Conservation (phyloP, 2,113 vertebrate species). For the Serinus canaria region DNA sequence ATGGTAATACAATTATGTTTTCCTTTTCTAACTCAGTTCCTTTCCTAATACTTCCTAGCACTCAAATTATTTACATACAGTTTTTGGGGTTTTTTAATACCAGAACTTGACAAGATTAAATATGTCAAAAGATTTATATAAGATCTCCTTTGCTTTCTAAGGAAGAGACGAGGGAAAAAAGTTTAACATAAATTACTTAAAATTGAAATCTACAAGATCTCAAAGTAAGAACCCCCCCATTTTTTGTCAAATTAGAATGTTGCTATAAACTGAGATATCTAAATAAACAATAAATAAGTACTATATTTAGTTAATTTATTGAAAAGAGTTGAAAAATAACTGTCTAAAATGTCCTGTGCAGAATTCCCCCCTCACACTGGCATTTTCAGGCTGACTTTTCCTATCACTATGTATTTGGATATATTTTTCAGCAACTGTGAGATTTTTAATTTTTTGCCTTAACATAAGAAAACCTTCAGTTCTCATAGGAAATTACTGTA, state of each 20-base stretch:
- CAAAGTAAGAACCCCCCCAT: not conserved
- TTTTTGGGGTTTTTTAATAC: not conserved
- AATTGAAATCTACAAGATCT: not conserved
- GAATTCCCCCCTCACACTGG: not conserved
- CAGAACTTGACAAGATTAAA: not conserved
- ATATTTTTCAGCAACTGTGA: not conserved
- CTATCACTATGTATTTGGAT: not conserved
- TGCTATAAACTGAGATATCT: not conserved
- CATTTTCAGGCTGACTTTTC: not conserved
- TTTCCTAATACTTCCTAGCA: not conserved
- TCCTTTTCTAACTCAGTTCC: not conserved
- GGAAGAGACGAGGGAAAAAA: not conserved
- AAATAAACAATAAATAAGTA: not conserved
- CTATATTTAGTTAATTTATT: not conserved
- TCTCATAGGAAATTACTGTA: not conserved
- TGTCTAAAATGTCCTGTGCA: accelerated
- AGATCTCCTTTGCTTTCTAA: not conserved
- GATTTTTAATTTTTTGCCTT: not conserved
- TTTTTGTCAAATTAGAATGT: not conserved
- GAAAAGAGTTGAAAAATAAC: not conserved
- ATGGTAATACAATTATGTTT: not conserved
- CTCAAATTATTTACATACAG: not conserved
- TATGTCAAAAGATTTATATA: not conserved
- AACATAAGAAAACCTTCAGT: not conserved
- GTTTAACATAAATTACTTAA: not conserved